These are phyloP conservation scores for Oryzias melastigma DNA, from an alignment of 2,113 vertebrate genomes.

Conservation along the genomic window DNA sequence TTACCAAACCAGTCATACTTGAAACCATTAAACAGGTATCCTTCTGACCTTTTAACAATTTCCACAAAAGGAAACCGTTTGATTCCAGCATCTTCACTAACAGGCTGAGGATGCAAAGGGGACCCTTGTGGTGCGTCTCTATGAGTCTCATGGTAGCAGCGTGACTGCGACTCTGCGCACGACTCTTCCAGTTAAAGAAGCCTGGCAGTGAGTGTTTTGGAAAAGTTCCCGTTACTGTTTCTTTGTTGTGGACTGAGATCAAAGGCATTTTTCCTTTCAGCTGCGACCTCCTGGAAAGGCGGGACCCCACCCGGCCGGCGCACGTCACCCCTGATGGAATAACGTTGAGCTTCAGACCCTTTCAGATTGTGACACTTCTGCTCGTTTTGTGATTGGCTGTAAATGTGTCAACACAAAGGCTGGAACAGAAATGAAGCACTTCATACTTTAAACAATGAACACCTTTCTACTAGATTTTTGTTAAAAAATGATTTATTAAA, in stretches of 20 bases:
- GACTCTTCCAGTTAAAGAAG: constrained; percentile 77
- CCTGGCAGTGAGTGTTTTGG: constrained; percentile 81
- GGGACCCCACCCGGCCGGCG: constrained; percentile 9
- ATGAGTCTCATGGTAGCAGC: constrained; percentile 85
- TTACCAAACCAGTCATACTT: constrained; percentile 77
- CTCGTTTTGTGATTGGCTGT: constrained; percentile 62
- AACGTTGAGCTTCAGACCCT: constrained; percentile 84
- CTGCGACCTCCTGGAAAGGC: constrained; percentile 87
- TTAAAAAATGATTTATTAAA: constrained; percentile 28
- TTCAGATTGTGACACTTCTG: constrained; percentile 83
- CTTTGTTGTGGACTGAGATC: background rate
- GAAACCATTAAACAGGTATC: constrained; percentile 89
- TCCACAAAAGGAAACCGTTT: background rate
- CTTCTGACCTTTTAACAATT: background rate
- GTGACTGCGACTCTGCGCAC: constrained; percentile 76
- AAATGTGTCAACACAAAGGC: background rate
- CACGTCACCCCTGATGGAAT: constrained; percentile 61
- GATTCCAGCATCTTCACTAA: background rate
- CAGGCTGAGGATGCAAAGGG: constrained; percentile 81
- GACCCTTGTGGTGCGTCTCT: constrained; percentile 80
- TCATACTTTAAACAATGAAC: constrained; percentile 9
- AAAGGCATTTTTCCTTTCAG: constrained; percentile 59
- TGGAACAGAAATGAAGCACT: background rate
- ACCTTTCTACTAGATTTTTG: background rate
- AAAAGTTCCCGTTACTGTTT: background rate